Evolutionary conservation across 2,113 vertebrate species (phyloP).

Genomic region (Hippocampus barbouri): DNA sequence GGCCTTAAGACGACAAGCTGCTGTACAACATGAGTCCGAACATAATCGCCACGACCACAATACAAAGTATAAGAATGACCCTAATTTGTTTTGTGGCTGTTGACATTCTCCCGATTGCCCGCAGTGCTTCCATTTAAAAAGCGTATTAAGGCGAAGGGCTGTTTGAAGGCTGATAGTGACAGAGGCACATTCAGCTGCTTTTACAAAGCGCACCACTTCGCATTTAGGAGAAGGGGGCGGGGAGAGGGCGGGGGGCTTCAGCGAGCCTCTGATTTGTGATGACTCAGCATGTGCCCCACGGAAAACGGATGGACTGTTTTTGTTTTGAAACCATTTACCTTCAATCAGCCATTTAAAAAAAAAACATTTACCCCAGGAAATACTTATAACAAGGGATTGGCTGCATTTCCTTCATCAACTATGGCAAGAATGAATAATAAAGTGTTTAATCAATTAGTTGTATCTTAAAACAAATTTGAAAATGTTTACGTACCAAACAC

Average conservation of each 20-base stretch:
- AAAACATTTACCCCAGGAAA: not conserved
- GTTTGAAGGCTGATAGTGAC: not conserved
- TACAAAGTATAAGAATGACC: not conserved
- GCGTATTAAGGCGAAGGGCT: no score
- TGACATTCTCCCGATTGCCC: no score
- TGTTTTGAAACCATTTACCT: not conserved
- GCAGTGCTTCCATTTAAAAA: not conserved
- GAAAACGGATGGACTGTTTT: not conserved
- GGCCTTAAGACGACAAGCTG: no score
- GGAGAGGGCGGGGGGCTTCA: not conserved
- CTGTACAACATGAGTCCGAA: no score
- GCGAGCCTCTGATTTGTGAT: slow-evolving; percentile 2
- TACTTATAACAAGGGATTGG: not conserved
- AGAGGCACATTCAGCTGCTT: not conserved
- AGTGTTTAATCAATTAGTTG: no score
- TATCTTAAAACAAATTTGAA: no score
- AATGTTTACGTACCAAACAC: no score
- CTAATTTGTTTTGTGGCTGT: not conserved
- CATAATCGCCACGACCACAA: no score
- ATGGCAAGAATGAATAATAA: no score
- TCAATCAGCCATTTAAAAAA: not conserved
- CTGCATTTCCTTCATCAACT: no score
- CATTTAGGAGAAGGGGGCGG: not conserved
- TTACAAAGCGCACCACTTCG: not conserved
- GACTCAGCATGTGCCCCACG: not conserved